Conservation (phyloP, 2,113 vertebrate genomes). For the Microtus oregoni region DNA sequence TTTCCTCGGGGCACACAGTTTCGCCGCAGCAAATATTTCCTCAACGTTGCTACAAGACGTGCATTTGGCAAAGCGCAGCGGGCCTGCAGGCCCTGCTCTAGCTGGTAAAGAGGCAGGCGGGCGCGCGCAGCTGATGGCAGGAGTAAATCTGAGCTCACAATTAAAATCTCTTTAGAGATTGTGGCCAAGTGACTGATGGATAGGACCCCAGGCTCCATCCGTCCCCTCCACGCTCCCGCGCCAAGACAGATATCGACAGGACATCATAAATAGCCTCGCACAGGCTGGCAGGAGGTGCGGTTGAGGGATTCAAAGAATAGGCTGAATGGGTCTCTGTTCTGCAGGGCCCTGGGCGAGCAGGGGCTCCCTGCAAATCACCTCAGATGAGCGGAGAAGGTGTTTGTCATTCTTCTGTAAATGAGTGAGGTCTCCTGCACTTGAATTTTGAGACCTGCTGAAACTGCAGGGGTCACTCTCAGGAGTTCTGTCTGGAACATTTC, state of each 20-base stretch:
- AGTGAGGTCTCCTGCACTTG: not conserved
- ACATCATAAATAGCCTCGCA: slow-evolving; percentile 74
- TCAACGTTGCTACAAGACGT: slow-evolving; percentile 60
- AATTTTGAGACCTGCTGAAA: not conserved
- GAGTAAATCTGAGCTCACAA: slow-evolving; percentile 82
- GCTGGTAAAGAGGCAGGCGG: slow-evolving; percentile 61
- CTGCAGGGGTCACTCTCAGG: not conserved
- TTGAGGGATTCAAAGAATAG: not conserved
- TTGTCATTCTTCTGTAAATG: not conserved
- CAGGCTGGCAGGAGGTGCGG: slow-evolving; percentile 19
- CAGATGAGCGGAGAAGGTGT: not conserved
- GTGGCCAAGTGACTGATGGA: slow-evolving; percentile 80
- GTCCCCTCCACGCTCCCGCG: slow-evolving; percentile 35
- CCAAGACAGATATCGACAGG: slow-evolving; percentile 77
- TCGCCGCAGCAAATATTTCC: slow-evolving; percentile 79
- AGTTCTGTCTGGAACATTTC: not conserved
- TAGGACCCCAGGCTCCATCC: slow-evolving; percentile 76
- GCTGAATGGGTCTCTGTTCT: not conserved
- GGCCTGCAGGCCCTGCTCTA: slow-evolving; percentile 44
- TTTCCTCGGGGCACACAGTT: slow-evolving; percentile 71
- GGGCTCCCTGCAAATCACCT: not conserved
- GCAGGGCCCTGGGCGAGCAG: not conserved
- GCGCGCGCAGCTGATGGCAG: not conserved
- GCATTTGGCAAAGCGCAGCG: slow-evolving; percentile 70
- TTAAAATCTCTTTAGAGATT: slow-evolving; percentile 83